A percentile compares a stretch with the other conserved stretches of the same genome.
Conservation (phyloP, 1,140 invertebrate species). For the Hylaeus anthracinus region DNA sequence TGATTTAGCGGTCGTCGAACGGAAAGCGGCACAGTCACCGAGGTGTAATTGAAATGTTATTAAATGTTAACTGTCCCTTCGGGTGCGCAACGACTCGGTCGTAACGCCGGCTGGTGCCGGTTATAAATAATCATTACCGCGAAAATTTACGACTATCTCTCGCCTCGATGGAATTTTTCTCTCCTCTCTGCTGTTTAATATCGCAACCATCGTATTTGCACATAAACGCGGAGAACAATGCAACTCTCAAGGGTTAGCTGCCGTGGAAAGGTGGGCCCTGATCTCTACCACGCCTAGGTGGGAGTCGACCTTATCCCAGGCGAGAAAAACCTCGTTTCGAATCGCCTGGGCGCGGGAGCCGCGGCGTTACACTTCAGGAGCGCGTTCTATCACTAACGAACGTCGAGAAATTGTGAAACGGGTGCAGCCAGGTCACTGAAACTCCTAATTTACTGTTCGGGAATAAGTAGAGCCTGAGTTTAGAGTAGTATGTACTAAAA, state of each 20-base stretch:
- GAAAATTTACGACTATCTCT: slow-evolving; percentile 49
- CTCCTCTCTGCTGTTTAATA: slow-evolving; percentile 34
- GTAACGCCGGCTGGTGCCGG: not conserved
- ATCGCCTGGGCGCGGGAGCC: slow-evolving; percentile 33
- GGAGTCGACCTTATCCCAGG: slow-evolving; percentile 29
- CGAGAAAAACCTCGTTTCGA: slow-evolving; percentile 50
- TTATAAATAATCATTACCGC: slow-evolving; percentile 22
- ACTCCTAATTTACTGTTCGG: too few species aligned
- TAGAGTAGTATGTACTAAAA: too few species aligned
- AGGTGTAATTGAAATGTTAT: slow-evolving; percentile 41
- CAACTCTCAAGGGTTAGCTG: slow-evolving; percentile 21
- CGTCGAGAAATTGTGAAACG: slow-evolving; percentile 4
- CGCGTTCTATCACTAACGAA: slow-evolving; percentile 6
- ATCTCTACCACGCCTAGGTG: slow-evolving; percentile 47
- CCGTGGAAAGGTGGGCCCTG: slow-evolving; percentile 45
- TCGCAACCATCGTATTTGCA: slow-evolving; percentile 44
- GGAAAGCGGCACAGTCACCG: slow-evolving; percentile 1
- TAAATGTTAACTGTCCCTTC: slow-evolving; percentile 43
- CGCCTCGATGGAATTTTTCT: slow-evolving; percentile 2
- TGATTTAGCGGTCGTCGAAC: slow-evolving; percentile 25
- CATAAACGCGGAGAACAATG: slow-evolving; percentile 57
- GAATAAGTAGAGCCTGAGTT: too few species aligned
- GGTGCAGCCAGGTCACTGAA: not conserved
- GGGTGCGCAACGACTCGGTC: not conserved
- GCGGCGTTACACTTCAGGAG: slow-evolving; percentile 1